These are phyloP conservation scores for Lepidurus couesii DNA, from an alignment of 1,140 invertebrate species.

Conservation along the genomic window DNA sequence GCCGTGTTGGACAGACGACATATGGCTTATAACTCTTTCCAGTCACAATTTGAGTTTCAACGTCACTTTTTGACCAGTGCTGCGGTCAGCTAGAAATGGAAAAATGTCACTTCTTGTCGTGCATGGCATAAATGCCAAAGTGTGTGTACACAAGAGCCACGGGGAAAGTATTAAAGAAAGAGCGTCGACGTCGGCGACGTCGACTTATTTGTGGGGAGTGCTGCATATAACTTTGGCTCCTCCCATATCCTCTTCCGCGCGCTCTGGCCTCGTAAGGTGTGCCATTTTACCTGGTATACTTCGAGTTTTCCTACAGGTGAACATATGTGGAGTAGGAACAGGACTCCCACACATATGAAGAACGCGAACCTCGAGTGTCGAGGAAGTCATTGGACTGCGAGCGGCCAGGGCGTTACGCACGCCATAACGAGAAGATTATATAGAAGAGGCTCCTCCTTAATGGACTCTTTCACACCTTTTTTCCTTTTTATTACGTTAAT, in stretches of 20 bases:
- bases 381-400: background rate
- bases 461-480: too few relatives aligned
- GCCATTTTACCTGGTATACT: background rate
- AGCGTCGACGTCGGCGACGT: conserved; percentile 17
- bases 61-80: background rate
- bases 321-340: background rate
- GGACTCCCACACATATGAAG: too few relatives aligned
- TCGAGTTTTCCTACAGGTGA: background rate
- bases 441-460: too few relatives aligned
- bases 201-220: background rate
- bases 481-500: too few relatives aligned
- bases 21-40: too few relatives aligned
- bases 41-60: too few relatives aligned
- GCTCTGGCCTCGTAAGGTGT: background rate
- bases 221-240: background rate
- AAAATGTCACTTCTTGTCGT: background rate
- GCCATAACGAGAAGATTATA: too few relatives aligned
- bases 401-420: too few relatives aligned
- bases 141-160: conserved; percentile 1
- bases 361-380: background rate
- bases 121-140: background rate
- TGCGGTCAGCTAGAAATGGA: background rate
- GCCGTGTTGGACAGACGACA: too few relatives aligned
- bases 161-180: conserved; percentile 16
- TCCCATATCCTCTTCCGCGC: background rate